Conservation (phyloP, 2,797 vertebrate genomes). For the Acrocephalus scirpaceus region DNA sequence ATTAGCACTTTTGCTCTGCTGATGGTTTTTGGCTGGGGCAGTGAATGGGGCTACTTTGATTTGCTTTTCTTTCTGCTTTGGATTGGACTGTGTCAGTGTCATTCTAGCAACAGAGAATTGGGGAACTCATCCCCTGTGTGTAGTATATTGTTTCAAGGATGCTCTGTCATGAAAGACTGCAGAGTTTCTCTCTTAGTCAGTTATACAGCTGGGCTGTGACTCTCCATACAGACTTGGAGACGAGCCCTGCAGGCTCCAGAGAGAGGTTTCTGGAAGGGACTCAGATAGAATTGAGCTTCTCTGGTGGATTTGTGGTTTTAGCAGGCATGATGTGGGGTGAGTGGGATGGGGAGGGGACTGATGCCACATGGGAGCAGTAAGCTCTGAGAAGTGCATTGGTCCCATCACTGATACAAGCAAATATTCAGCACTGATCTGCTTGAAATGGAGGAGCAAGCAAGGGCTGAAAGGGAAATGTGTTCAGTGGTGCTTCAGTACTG, state of each 20-base stretch:
- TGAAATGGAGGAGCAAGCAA: not conserved
- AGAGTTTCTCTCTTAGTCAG: not conserved
- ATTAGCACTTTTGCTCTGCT: not conserved
- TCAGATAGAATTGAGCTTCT: not conserved
- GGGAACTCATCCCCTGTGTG: not conserved
- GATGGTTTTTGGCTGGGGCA: not conserved
- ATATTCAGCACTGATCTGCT: not conserved
- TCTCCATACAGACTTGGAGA: not conserved
- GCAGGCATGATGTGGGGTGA: fast-evolving
- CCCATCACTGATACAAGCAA: not conserved
- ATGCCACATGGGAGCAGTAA: not conserved
- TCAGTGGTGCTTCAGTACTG: not conserved
- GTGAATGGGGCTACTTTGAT: not conserved
- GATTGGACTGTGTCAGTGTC: not conserved
- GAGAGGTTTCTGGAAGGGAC: not conserved
- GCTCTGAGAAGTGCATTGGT: not conserved
- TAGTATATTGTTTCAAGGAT: not conserved
- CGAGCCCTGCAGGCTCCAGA: not conserved
- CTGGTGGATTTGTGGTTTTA: not conserved
- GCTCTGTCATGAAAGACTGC: not conserved
- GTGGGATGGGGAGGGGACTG: not conserved
- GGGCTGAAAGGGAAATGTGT: not conserved
- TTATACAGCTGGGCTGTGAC: not conserved
- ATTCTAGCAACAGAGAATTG: not conserved
- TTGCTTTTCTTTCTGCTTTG: not conserved